Base-by-base conservation (phyloP, 2,113 vertebrate species). In the Platichthys flesus region DNA sequence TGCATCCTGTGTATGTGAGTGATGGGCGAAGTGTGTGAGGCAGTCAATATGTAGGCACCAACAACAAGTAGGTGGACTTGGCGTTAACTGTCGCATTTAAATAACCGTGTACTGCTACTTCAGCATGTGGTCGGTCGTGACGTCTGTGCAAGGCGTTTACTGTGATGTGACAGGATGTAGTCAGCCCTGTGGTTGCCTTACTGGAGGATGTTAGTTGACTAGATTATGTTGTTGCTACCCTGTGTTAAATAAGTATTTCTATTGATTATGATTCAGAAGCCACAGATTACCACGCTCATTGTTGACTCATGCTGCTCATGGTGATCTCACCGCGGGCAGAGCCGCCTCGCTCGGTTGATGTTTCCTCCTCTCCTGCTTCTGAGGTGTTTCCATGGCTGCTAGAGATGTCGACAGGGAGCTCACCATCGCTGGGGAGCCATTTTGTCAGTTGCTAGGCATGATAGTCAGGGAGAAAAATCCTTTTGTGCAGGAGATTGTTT, bases 371-470 rank as follows among this genome's bases (percentile, higher is more conserved):
- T 23, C 60, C 55, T 9, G 15, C 37, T 28, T 65, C 56, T 78
- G 63, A 89, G 71, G 81, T 68, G 88, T 91, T 91, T 87, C 86
- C 86, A 91, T 88, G 88, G 81, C 1, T 61, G 71, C 83, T 35
- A 21, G 49, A 0, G 31, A 64, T 79, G 77, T 79, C 88, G 66
- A 58, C 16, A 13, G 70, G 74, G 87, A 78, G 62, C 55, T 68
- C 68, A 12, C 35, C 0, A 21, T 87, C 67, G 4, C 85, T 2
- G 0, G 71, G 91, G 88, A 90, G 83, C 82, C 88, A 88, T 91
- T 91, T 92, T 91, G 83, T 89, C 59, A 80, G 89, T 92, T 90
- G 79, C 87, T 79, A 82, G 71, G 84, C 76, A 79, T 63, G 40
- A 69, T 40, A 15, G 78, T 76, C 37, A 71, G 63, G 18, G 66